Conservation (phyloP, 2,888 invertebrate species). For the Carcina quercana region DNA sequence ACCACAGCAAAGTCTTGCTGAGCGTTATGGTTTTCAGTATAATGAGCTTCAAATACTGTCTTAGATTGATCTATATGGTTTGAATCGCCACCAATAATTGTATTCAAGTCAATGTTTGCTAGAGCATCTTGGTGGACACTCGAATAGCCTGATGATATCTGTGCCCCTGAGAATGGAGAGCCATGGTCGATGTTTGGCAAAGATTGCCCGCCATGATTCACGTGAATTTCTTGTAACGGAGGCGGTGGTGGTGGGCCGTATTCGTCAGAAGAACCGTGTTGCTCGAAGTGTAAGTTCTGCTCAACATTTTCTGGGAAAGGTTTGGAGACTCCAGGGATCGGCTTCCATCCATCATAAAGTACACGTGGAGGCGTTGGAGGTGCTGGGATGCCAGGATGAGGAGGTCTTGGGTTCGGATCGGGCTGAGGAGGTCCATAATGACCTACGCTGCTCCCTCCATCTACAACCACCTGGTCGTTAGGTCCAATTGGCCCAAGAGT, state of each 20-base stretch:
- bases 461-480: slow-evolving; percentile 50
- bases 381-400: slow-evolving; percentile 80
- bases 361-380: slow-evolving; percentile 85
- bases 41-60: slow-evolving; percentile 67
- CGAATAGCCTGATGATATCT: slow-evolving; percentile 55
- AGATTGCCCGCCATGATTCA: slow-evolving; percentile 38
- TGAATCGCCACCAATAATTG: slow-evolving; percentile 59
- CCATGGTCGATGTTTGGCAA: slow-evolving; percentile 29
- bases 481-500: slow-evolving; percentile 48
- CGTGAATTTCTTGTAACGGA: slow-evolving; percentile 34
- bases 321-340: slow-evolving; percentile 79
- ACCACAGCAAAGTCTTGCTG: slow-evolving; percentile 31
- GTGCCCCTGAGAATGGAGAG: slow-evolving; percentile 35
- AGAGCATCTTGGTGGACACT: slow-evolving; percentile 63
- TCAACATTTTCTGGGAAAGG: slow-evolving; percentile 47
- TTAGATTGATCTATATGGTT: slow-evolving; percentile 67
- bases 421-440: slow-evolving; percentile 77
- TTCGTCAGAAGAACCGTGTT: slow-evolving; percentile 33
- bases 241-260: slow-evolving; percentile 47
- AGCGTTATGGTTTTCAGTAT: slow-evolving; percentile 48
- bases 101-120: slow-evolving; percentile 52
- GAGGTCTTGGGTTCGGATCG: slow-evolving; percentile 74
- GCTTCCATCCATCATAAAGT: slow-evolving; percentile 90
- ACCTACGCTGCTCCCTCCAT: slow-evolving; percentile 42
- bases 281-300: slow-evolving; percentile 28